These are phyloP conservation scores for Rhinogobio ventralis DNA, from an alignment of 2,797 vertebrate species.

Conservation along the genomic window DNA sequence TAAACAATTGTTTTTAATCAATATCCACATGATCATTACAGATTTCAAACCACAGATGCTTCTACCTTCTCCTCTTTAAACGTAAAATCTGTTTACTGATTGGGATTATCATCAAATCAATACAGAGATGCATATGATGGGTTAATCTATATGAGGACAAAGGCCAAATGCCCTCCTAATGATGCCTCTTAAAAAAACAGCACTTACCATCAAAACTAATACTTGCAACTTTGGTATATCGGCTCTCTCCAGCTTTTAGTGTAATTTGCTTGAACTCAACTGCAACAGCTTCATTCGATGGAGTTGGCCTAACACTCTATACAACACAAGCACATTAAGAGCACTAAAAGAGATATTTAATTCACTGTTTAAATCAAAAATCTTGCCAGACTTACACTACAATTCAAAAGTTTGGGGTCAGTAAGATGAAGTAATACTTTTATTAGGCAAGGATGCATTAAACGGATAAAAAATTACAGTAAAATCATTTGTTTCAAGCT, in stretches of 20 bases:
- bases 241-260: slow-evolving; percentile 93
- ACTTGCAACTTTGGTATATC: slow-evolving; percentile 99
- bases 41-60: background rate
- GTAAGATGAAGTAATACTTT: background rate
- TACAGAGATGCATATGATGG: background rate
- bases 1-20: background rate
- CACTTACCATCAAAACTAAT: slow-evolving; percentile 97
- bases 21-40: background rate
- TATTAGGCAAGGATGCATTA: background rate
- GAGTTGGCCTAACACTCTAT: slow-evolving; percentile 94
- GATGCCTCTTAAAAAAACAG: background rate
- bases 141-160: slow-evolving; percentile 8
- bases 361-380: background rate
- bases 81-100: background rate
- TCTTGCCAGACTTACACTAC: background rate
- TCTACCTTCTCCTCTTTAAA: background rate
- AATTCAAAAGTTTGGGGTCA: background rate
- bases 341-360: background rate
- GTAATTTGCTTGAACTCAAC: slow-evolving; percentile 96
- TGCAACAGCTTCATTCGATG: slow-evolving; percentile 93
- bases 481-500: background rate
- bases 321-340: slow-evolving; percentile 55
- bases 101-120: background rate
- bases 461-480: background rate
- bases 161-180: background rate